These are phyloP conservation scores for Pelmatolapia mariae DNA, from an alignment of 2,113 vertebrate genomes.

Conservation along the genomic window DNA sequence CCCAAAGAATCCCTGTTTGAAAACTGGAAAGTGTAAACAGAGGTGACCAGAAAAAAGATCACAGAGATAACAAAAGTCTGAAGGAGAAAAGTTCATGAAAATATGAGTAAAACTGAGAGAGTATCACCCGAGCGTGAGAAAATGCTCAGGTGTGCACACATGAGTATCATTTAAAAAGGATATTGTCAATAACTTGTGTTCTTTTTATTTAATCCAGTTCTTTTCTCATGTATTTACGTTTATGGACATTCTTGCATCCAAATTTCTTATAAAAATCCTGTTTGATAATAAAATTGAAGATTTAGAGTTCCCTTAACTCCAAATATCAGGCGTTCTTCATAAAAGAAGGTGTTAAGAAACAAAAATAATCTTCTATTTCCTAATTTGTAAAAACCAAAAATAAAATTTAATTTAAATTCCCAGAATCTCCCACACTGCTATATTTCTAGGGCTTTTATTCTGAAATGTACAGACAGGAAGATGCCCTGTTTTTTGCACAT, in stretches of 20 bases:
- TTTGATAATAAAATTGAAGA: background rate
- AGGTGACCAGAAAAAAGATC: background rate
- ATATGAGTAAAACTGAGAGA: background rate
- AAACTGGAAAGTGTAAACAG: background rate
- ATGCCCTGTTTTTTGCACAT: background rate
- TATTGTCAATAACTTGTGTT: background rate
- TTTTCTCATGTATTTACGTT: background rate
- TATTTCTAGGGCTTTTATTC: background rate
- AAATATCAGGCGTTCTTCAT: background rate
- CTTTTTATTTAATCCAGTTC: background rate
- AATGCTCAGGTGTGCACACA: background rate
- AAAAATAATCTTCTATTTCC: background rate
- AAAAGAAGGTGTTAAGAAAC: accelerated
- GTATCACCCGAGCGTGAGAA: background rate
- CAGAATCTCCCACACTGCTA: background rate
- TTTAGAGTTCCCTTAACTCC: background rate
- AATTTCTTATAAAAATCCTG: background rate
- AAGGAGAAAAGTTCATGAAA: background rate
- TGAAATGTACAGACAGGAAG: background rate
- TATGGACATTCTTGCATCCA: background rate
- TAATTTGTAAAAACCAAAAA: background rate
- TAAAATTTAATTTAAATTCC: background rate
- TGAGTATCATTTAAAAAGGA: background rate
- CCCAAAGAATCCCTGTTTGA: background rate
- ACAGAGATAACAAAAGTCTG: background rate